Evolutionary conservation across 2,797 vertebrate genomes (phyloP).

Genomic region (Acanthis flammea): DNA sequence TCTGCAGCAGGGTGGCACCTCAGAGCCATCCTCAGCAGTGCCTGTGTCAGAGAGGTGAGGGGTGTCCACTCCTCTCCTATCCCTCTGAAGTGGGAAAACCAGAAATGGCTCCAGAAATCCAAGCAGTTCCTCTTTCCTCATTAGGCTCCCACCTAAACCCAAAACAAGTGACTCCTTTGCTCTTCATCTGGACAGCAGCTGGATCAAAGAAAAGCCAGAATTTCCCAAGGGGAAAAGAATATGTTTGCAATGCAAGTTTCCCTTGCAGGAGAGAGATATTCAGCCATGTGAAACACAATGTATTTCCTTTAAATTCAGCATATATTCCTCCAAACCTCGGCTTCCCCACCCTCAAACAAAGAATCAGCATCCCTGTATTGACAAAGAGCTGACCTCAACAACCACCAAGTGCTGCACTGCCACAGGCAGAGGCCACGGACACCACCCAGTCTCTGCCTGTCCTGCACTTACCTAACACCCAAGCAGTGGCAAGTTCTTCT

Average conservation of each 20-base stretch:
- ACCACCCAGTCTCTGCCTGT: background rate
- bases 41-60: background rate
- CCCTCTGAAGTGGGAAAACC: background rate
- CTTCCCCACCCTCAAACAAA: background rate
- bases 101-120: background rate
- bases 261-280: background rate
- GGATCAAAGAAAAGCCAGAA: background rate
- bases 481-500: background rate
- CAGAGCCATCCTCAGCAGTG: background rate
- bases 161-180: background rate
- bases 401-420: background rate
- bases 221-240: background rate
- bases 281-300: background rate
- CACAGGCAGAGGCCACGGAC: background rate
- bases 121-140: background rate
- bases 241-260: background rate
- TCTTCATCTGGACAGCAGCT: background rate
- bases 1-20: background rate
- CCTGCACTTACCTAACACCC: background rate
- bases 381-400: background rate
- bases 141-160: background rate
- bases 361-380: fast-evolving
- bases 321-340: background rate
- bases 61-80: background rate
- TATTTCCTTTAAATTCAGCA: background rate